Evolutionary conservation across 2,113 vertebrate species (phyloP).

Genomic region (Gopherus evgoodei): DNA sequence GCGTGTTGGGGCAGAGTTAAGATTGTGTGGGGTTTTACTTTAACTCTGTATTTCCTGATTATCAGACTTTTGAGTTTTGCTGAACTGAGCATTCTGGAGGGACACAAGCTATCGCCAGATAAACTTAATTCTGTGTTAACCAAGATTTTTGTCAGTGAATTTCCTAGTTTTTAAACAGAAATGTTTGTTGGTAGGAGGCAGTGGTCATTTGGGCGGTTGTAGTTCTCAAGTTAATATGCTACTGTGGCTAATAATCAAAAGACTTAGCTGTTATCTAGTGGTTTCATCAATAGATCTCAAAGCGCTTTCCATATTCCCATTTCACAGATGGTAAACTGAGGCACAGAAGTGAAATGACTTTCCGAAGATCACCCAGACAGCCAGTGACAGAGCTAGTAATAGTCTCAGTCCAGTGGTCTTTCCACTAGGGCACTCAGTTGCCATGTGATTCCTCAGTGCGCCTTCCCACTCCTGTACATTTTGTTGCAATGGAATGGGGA

Average conservation of each 20-base stretch:
- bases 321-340: too few relatives aligned
- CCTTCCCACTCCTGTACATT: too few relatives aligned
- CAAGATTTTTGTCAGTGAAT: too few relatives aligned
- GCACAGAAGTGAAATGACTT: background rate
- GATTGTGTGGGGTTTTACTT: background rate
- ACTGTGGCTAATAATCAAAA: background rate
- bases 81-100: background rate
- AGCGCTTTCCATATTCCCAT: too few relatives aligned
- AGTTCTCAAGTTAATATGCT: background rate
- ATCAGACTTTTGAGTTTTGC: background rate
- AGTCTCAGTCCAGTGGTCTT: background rate
- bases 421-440: too few relatives aligned
- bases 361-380: background rate
- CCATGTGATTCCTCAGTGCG: too few relatives aligned
- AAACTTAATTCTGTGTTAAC: background rate
- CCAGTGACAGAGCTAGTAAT: background rate
- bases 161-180: background rate
- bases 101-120: background rate
- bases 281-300: background rate
- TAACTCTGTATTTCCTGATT: background rate
- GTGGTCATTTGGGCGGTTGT: background rate
- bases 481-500: too few relatives aligned
- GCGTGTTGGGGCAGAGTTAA: background rate
- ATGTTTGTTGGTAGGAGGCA: background rate
- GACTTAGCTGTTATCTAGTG: background rate